Conservation (phyloP, 2,113 vertebrate genomes). For the Amphiprion percula region DNA sequence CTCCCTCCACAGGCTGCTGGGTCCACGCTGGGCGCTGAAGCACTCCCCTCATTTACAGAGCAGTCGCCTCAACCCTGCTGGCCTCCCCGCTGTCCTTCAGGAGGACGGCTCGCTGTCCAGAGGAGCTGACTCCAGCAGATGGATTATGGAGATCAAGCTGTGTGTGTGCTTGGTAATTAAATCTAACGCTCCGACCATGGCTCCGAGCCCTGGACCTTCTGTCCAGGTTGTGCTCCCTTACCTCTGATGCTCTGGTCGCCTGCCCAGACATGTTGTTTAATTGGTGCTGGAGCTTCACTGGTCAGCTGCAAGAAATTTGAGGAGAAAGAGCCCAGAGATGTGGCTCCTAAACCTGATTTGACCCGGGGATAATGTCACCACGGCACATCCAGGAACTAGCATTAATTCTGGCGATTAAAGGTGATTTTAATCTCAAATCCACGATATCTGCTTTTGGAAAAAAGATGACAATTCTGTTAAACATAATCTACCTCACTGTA, state of each 20-base stretch:
- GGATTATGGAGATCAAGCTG: conserved; percentile 78
- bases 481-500: neutral
- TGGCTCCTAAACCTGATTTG: conserved; percentile 10
- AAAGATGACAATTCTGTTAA: neutral
- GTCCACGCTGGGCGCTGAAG: conserved; percentile 52
- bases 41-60: conserved; percentile 71
- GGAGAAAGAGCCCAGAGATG: neutral
- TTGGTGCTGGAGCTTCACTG: conserved; percentile 45
- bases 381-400: neutral
- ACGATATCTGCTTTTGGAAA: neutral
- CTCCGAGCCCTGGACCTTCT: conserved; percentile 65
- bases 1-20: conserved; percentile 30
- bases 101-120: conserved; percentile 53
- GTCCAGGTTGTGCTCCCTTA: conserved; percentile 61
- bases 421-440: conserved; percentile 8
- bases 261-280: conserved; percentile 53
- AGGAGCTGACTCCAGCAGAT: conserved; percentile 75
- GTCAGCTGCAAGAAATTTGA: conserved; percentile 29
- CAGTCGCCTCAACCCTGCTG: conserved; percentile 58
- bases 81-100: conserved; percentile 66
- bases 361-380: neutral
- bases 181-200: conserved; percentile 66
- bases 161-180: conserved; percentile 77
- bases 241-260: conserved; percentile 42
- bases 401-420: neutral